These are phyloP conservation scores for Drosophila eugracilis DNA, from an alignment of 1,140 invertebrate species.

Conservation along the genomic window DNA sequence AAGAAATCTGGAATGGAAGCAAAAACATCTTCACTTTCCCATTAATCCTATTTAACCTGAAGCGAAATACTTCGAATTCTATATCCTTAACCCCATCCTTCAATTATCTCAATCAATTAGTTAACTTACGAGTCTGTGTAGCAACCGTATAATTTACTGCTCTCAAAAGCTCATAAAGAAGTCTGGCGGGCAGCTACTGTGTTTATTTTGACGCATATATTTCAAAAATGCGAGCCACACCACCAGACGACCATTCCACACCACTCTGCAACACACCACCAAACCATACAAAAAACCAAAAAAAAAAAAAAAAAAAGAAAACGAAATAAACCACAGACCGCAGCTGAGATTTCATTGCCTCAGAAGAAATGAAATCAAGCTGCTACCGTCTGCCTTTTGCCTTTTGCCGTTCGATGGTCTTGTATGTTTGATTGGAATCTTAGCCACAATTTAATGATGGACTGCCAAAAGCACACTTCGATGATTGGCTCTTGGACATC, in stretches of 20 bases:
- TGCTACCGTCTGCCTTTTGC: slow-evolving; percentile 32
- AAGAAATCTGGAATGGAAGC: no score
- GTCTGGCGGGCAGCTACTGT: slow-evolving; percentile 59
- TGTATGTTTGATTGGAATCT: slow-evolving; percentile 80
- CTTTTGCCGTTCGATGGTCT: slow-evolving; percentile 17
- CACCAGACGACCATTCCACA: no score
- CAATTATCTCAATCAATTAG: slow-evolving; percentile 58
- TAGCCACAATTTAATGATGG: slow-evolving; percentile 83
- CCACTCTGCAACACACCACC: slow-evolving; percentile 8
- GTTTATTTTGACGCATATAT: slow-evolving; percentile 68
- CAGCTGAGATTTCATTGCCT: slow-evolving; percentile 47
- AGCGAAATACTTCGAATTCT: neutral
- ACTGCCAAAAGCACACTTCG: slow-evolving; percentile 83
- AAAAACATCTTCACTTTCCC: neutral
- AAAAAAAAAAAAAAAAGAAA: slow-evolving; percentile 9
- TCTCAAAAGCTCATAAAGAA: slow-evolving; percentile 56
- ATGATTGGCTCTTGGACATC: slow-evolving; percentile 54
- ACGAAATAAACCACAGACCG: slow-evolving; percentile 28
- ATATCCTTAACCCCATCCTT: slow-evolving; percentile 35
- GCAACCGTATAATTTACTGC: slow-evolving; percentile 55
- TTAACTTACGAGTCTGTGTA: slow-evolving; percentile 28
- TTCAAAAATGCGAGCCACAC: slow-evolving; percentile 42
- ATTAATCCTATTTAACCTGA: neutral
- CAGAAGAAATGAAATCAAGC: slow-evolving; percentile 58
- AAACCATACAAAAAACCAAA: slow-evolving; percentile 18